phyloP scores from a whole-genome alignment of 2,797 vertebrate genomes.

The Falco naumanni region DNA sequence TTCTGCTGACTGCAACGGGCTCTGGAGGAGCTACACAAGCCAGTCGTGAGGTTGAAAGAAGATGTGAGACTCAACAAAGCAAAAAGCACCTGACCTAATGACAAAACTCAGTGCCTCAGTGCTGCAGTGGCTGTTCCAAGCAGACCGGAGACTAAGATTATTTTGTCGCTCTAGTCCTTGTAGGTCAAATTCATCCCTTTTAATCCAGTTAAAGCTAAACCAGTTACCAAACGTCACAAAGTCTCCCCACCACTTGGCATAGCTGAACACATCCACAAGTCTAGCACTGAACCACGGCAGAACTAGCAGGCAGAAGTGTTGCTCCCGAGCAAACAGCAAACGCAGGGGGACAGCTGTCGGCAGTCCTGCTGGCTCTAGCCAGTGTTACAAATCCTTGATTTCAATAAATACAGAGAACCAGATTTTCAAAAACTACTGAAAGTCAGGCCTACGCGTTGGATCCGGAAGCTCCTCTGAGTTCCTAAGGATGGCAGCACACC shows the following conservation, averaged over 20 bases:
- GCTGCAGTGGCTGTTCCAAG: neutral
- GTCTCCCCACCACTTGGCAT: neutral
- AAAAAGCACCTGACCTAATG: neutral
- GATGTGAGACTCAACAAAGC: neutral
- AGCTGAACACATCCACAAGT: neutral
- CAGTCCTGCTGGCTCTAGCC: neutral
- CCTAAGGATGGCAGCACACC: neutral
- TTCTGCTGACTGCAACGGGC: neutral
- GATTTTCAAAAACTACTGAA: neutral
- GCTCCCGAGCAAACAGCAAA: neutral
- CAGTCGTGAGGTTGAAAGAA: neutral
- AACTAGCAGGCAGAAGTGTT: accelerated
- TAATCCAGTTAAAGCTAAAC: neutral
- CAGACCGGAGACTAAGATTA: neutral
- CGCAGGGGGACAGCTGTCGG: neutral
- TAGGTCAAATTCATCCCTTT: neutral
- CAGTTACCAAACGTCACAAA: neutral
- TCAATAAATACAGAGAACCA: neutral
- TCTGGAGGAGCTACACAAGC: neutral
- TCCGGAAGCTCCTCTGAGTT: neutral
- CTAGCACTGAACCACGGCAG: neutral
- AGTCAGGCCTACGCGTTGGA: neutral
- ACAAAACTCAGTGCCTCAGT: neutral
- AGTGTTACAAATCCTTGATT: neutral
- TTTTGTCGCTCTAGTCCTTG: neutral